Conservation (phyloP, 1,140 invertebrate species). For the Drosophila nigromelanica region DNA sequence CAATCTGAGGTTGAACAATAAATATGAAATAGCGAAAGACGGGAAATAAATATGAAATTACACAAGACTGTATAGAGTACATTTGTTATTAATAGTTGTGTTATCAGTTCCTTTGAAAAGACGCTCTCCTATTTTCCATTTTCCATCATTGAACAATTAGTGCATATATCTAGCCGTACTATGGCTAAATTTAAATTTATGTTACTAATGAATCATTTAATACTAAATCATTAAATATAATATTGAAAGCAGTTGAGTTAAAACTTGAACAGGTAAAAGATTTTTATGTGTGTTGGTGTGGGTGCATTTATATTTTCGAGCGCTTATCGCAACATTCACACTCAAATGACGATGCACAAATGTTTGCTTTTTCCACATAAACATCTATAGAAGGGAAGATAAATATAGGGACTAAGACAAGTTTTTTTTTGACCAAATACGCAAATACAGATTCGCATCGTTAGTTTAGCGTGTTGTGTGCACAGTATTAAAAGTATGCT, state of each 20-base stretch:
- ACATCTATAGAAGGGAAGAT: constrained; percentile 21
- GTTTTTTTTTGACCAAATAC: constrained; percentile 9
- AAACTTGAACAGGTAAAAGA: background rate
- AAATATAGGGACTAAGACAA: constrained; percentile 13
- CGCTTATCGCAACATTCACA: constrained; percentile 66
- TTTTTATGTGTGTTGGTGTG: background rate
- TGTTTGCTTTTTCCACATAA: background rate
- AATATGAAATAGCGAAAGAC: background rate
- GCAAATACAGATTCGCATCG: constrained; percentile 46
- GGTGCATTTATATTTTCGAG: background rate
- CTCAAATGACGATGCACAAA: constrained; percentile 61
- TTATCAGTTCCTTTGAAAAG: too few relatives aligned
- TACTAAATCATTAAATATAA: too few relatives aligned
- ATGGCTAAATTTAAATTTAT: too few relatives aligned
- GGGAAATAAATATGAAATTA: too few relatives aligned
- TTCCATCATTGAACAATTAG: too few relatives aligned
- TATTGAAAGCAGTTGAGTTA: too few relatives aligned
- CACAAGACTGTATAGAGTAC: too few relatives aligned
- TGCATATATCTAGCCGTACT: too few relatives aligned
- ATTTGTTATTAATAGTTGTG: too few relatives aligned
- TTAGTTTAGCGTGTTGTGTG: constrained; percentile 53
- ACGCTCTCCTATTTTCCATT: too few relatives aligned
- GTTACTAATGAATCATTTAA: too few relatives aligned
- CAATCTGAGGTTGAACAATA: background rate
- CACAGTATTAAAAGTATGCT: constrained; percentile 29